phyloP scores from a whole-genome alignment of 1,140 invertebrate genomes.

The Anastrepha ludens region DNA sequence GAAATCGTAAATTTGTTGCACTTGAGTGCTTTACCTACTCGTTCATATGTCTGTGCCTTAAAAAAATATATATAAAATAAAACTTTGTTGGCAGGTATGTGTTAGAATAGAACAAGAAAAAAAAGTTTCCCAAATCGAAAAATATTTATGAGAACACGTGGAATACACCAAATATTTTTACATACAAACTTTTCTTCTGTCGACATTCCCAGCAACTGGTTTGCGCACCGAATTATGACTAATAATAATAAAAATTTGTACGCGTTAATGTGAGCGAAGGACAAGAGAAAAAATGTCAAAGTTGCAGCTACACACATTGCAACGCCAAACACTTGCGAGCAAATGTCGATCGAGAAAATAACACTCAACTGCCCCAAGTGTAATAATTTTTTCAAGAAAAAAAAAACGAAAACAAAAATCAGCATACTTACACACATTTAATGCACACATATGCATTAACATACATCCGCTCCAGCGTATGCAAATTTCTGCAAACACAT shows the following conservation, averaged over 20 bases:
- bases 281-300: slow-evolving; percentile 16
- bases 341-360: slow-evolving; percentile 33
- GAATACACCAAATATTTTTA: not conserved
- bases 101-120: not conserved
- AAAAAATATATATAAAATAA: slow-evolving; percentile 1
- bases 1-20: slow-evolving; percentile 30
- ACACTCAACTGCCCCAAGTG: slow-evolving; percentile 27
- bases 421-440: not conserved
- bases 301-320: not conserved
- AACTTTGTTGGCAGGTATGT: no score
- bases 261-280: not conserved
- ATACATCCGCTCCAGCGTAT: not conserved
- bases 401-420: not conserved
- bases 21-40: not conserved
- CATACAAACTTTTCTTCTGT: not conserved
- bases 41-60: not conserved
- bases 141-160: not conserved
- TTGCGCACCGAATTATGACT: slow-evolving; percentile 44
- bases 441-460: not conserved
- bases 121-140: not conserved
- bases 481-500: slow-evolving; percentile 35
- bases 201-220: slow-evolving; percentile 1
- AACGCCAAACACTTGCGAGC: slow-evolving; percentile 29
- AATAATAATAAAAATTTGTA: slow-evolving; percentile 39
- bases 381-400: not conserved